Evolutionary conservation across 2,888 invertebrate genomes (phyloP).

Genomic region (Himalopsyche anomala): DNA sequence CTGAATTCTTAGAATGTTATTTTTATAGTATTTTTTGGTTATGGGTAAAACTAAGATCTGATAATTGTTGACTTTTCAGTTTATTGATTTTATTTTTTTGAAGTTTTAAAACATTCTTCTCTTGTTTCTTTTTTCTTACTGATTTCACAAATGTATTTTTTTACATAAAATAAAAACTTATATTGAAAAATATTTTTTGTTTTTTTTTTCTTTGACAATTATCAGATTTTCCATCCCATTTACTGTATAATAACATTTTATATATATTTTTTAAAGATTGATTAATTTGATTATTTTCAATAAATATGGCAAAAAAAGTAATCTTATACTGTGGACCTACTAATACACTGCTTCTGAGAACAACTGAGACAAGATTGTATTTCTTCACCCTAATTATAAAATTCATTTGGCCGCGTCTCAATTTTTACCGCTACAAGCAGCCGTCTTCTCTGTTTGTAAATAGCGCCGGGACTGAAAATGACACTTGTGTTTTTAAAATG

Average conservation of each 20-base stretch:
- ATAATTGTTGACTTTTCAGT: slow-evolving; percentile 65
- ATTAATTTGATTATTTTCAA: no score
- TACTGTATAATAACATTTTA: not conserved
- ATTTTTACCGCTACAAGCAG: no score
- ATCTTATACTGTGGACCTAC: no score
- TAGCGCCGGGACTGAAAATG: no score
- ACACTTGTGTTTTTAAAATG: no score
- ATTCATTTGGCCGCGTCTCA: no score
- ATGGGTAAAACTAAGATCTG: slow-evolving; percentile 64
- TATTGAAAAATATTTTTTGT: slow-evolving; percentile 53
- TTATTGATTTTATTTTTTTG: slow-evolving; percentile 53
- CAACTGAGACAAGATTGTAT: no score
- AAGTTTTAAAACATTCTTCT: slow-evolving; percentile 25
- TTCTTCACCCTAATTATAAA: no score
- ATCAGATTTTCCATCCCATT: slow-evolving; percentile 58
- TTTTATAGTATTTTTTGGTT: slow-evolving; percentile 56
- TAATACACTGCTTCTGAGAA: no score
- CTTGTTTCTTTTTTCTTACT: slow-evolving; percentile 32
- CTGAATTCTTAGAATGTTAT: not conserved
- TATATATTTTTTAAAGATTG: no score
- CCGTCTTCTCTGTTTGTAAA: no score
- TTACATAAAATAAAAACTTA: slow-evolving; percentile 56
- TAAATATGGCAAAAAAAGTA: no score
- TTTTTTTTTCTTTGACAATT: slow-evolving; percentile 64
- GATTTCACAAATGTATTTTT: slow-evolving; percentile 61